Evolutionary conservation across 1,140 invertebrate genomes (phyloP).

Genomic region (Conopomorpha cramerella): DNA sequence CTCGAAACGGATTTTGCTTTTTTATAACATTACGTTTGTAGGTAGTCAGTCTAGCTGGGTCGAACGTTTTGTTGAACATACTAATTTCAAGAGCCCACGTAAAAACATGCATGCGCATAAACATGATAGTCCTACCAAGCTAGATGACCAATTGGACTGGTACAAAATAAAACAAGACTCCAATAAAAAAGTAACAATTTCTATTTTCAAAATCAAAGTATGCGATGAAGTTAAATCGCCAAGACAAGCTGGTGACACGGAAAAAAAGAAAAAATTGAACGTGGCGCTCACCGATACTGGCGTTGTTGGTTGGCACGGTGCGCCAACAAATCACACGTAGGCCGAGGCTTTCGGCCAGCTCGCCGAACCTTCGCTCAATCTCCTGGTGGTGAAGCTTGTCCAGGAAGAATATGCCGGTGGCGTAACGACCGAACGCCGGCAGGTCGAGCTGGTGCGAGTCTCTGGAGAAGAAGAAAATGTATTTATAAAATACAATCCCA

Average conservation of each 20-base stretch:
- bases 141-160: too few relatives aligned
- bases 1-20: too few relatives aligned
- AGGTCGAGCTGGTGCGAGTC: conserved; percentile 79
- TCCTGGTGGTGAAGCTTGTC: conserved; percentile 82
- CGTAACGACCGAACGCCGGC: conserved; percentile 87
- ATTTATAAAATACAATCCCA: neutral
- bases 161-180: too few relatives aligned
- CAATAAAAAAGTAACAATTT: too few relatives aligned
- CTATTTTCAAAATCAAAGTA: too few relatives aligned
- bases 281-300: conserved; percentile 71
- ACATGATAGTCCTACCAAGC: too few relatives aligned
- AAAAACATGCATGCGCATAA: too few relatives aligned
- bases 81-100: too few relatives aligned
- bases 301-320: conserved; percentile 85
- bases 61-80: too few relatives aligned
- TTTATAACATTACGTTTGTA: too few relatives aligned
- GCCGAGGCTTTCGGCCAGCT: conserved; percentile 79
- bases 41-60: too few relatives aligned
- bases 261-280: conserved; percentile 4
- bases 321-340: conserved; percentile 89
- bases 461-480: conserved; percentile 47
- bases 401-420: conserved; percentile 94
- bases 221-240: too few relatives aligned
- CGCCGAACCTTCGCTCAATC: conserved; percentile 80
- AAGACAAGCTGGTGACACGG: conserved; percentile 8